These are phyloP conservation scores for Acanthosepion pharaonis DNA, from an alignment of 2,888 invertebrate species.

Conservation along the genomic window DNA sequence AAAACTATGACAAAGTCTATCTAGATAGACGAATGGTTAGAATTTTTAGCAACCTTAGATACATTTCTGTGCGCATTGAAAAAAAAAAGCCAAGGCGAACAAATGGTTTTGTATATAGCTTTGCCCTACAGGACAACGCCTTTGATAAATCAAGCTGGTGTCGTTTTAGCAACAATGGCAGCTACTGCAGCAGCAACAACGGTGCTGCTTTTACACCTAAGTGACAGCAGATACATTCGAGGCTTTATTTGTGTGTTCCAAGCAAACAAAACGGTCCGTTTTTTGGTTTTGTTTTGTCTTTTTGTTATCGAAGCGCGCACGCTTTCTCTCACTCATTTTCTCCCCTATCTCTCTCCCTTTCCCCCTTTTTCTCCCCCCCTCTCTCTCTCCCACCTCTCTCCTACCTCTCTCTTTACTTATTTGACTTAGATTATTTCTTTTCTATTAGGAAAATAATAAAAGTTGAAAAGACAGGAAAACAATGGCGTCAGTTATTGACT, in stretches of 20 bases:
- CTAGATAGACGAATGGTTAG: too few species aligned
- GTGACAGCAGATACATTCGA: background rate
- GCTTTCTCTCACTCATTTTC: background rate
- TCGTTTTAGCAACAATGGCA: conserved; percentile 2
- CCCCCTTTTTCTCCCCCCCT: background rate
- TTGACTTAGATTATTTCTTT: background rate
- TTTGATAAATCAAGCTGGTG: background rate
- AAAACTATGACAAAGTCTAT: too few species aligned
- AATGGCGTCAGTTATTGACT: background rate
- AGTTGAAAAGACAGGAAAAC: too few species aligned
- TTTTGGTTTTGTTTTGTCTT: too few species aligned
- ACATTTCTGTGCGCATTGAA: too few species aligned
- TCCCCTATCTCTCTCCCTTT: background rate
- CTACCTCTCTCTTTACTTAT: too few species aligned
- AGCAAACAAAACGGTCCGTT: background rate
- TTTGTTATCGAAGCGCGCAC: too few species aligned
- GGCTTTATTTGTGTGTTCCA: background rate
- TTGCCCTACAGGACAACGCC: background rate
- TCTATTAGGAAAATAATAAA: background rate
- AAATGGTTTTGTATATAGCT: background rate
- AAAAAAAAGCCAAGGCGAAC: background rate
- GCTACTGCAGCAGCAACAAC: background rate
- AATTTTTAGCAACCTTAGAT: too few species aligned
- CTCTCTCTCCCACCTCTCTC: too few species aligned
- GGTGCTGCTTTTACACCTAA: background rate